Evolutionary conservation across 2,888 invertebrate species (phyloP).

Genomic region (Tuta absoluta): DNA sequence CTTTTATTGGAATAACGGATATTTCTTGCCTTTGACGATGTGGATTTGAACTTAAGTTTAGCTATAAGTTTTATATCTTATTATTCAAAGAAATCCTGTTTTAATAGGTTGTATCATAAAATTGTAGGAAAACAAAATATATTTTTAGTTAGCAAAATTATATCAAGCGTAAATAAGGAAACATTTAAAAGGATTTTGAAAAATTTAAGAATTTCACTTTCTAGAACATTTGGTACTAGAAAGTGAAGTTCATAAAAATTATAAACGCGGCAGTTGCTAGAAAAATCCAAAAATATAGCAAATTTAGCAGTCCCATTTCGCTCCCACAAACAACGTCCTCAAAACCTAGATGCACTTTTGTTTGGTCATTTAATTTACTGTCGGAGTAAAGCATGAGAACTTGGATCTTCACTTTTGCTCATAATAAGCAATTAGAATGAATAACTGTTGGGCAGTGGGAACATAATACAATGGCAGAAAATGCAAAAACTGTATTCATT

Average conservation of each 20-base stretch:
- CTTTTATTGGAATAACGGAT: conserved; percentile 23
- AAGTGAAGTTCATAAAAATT: too few species aligned
- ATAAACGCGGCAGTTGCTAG: neutral
- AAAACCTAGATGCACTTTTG: conserved; percentile 49
- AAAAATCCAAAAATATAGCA: neutral
- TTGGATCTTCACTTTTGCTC: conserved; percentile 59
- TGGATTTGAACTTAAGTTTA: neutral
- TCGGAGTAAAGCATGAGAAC: conserved; percentile 73
- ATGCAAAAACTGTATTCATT: conserved; percentile 52
- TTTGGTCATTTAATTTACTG: conserved; percentile 61
- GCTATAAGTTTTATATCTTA: neutral
- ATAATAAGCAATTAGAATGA: conserved; percentile 70
- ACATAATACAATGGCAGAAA: conserved; percentile 62
- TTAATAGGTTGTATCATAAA: neutral
- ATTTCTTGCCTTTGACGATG: neutral
- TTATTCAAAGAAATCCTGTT: too few species aligned
- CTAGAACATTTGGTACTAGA: too few species aligned
- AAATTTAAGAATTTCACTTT: too few species aligned
- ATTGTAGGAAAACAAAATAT: too few species aligned
- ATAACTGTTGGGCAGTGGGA: conserved; percentile 73
- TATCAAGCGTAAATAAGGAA: too few species aligned
- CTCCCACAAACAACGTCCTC: conserved; percentile 37
- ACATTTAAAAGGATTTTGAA: too few species aligned
- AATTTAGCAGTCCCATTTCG: conserved; percentile 16
- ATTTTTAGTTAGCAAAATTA: too few species aligned